Evolutionary conservation across 53 echinoderm and acorn worm genomes (phyloP), one percentile per base, ranked within the genome.

Genomic region (Holothuria scabra): DNA sequence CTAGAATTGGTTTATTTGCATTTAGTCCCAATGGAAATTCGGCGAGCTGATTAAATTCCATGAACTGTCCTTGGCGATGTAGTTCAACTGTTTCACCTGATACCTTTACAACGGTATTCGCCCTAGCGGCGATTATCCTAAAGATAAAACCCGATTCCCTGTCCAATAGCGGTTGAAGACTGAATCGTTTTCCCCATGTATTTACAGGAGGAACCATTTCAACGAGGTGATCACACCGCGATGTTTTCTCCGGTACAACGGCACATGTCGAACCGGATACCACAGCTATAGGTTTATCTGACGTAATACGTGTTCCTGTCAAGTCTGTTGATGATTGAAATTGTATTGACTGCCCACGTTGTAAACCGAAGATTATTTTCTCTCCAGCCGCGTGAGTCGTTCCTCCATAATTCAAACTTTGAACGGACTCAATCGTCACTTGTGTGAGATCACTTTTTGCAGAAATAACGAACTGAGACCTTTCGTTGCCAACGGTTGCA

Each of bases 141-240:
- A 96, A 93, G 61, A 96, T 86, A 67, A 88, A 96, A 6, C 96
- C 96, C 1, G 93, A 87, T 29, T 93, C 91, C n/a, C 96, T 85
- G 62, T 91, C 91, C 71, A 90, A 56, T 49, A 96, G 90, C 7
- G 96, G 96, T 74, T 93, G 90, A 8, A 96, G 87, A 48, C 91
- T 96, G 82, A 96, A 96, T 48, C 87, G 83, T 74, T 90, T 93
- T 23, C 96, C 96, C 96, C 96, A 96, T 4, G 96, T 93, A 22
- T 84, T 79, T 59, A 93, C 91, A 0, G 96, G 93, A n/a, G 96
- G 96, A 4, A 96, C 81, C 84, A 90, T 91, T 85, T 96, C 96
- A 14, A 93, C 90, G 31, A 96, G 74, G 81, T 96, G 96, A 66
- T 96, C 96, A 80, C 96, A 96, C 29, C 96, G 83, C 67, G 87